Evolutionary conservation across 23 tunicate genomes (phyloP).

Genomic region (Trididemnum clinides): DNA sequence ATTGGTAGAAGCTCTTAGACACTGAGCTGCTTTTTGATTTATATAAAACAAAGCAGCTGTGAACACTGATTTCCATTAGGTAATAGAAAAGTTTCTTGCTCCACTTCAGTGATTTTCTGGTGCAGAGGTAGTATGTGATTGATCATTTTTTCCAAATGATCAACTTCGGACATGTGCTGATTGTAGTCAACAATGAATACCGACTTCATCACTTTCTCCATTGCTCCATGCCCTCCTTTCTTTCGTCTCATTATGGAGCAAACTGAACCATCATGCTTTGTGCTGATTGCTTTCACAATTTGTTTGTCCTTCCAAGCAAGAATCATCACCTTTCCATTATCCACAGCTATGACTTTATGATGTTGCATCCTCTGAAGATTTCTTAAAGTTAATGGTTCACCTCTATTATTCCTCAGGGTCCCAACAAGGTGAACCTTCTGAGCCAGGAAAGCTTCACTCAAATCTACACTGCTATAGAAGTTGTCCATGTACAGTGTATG

Average conservation of each 20-base stretch:
- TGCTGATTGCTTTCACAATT: too few species aligned
- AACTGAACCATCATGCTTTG: background rate
- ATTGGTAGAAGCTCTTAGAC: background rate
- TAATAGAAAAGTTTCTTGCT: background rate
- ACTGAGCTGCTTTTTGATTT: background rate
- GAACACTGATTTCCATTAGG: too few species aligned
- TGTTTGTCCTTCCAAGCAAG: slow-evolving; percentile 32
- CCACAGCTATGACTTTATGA: background rate
- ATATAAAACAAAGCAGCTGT: too few species aligned
- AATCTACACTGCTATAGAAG: slow-evolving; percentile 16
- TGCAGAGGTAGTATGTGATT: slow-evolving; percentile 14
- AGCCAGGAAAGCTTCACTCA: slow-evolving; percentile 24
- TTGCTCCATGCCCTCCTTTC: too few species aligned
- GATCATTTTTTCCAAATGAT: background rate
- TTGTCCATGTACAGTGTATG: slow-evolving; percentile 34
- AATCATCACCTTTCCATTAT: background rate
- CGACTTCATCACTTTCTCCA: background rate
- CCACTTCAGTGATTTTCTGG: background rate
- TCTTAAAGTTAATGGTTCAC: too few species aligned
- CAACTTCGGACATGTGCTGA: too few species aligned
- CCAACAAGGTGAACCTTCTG: slow-evolving; percentile 8
- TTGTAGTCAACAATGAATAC: background rate
- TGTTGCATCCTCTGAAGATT: too few species aligned
- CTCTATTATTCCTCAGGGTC: background rate
- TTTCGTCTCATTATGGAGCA: background rate